A percentile compares a stretch with the other conserved stretches of the same genome.
phyloP scores from a whole-genome alignment of 2,797 vertebrate species.

The Acipenser ruthenus region DNA sequence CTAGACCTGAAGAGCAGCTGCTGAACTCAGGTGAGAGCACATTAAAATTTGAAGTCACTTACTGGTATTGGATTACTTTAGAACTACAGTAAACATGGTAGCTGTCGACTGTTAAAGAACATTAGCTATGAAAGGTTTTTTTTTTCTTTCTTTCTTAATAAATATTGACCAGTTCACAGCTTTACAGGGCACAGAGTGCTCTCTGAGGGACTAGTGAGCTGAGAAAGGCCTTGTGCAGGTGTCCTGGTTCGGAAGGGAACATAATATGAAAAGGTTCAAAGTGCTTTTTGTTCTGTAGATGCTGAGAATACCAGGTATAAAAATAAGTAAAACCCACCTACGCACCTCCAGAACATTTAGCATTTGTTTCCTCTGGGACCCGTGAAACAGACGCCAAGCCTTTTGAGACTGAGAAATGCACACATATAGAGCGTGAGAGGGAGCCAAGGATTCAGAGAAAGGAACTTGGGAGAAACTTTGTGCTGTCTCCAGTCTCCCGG shows the following conservation, averaged over 20 bases:
- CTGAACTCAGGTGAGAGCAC: too few relatives aligned
- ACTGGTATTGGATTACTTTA: too few relatives aligned
- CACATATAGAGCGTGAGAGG: neutral
- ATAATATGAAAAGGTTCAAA: conserved; percentile 16
- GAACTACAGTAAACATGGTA: too few relatives aligned
- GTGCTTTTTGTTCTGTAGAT: conserved; percentile 23
- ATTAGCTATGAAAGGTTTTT: too few relatives aligned
- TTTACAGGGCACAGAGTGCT: neutral
- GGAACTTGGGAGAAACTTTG: conserved; percentile 19
- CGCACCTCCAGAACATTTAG: neutral
- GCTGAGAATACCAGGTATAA: conserved; percentile 16
- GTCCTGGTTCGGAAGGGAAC: neutral
- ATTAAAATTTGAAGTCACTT: too few relatives aligned
- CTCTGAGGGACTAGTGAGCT: too few relatives aligned
- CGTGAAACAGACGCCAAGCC: too few relatives aligned
- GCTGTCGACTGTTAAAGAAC: too few relatives aligned
- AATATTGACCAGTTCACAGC: neutral
- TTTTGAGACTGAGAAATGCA: too few relatives aligned
- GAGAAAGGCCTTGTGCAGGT: neutral
- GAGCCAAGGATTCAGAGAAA: conserved; percentile 10
- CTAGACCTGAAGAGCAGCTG: too few relatives aligned
- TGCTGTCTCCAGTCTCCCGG: conserved; percentile 17
- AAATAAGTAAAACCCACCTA: conserved; percentile 13
- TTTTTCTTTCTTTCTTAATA: too few relatives aligned
- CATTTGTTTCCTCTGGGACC: neutral